Percentiles rank a stretch among this genome's conserved stretches.
These are phyloP conservation scores for Apteryx owenii DNA, from an alignment of 2,113 vertebrate genomes.

Conservation along the genomic window DNA sequence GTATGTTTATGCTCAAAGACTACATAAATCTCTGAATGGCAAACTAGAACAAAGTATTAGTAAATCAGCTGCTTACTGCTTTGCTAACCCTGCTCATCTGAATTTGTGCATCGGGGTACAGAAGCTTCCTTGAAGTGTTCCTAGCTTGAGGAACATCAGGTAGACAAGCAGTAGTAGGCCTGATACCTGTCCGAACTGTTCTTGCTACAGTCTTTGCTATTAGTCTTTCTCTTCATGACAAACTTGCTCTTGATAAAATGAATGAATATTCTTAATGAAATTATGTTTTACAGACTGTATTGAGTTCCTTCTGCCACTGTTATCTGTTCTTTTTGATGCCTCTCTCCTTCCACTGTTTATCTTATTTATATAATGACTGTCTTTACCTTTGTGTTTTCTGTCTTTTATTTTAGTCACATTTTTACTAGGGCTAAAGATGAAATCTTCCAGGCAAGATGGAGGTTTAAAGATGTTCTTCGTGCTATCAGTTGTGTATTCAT, in stretches of 20 bases:
- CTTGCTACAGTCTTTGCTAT: slow-evolving; percentile 20
- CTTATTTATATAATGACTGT: slow-evolving; percentile 31
- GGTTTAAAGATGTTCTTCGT: slow-evolving; percentile 57
- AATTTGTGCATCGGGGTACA: neutral
- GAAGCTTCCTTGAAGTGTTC: neutral
- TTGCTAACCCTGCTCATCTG: neutral
- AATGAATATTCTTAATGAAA: neutral
- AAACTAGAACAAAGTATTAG: neutral
- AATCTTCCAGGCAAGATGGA: slow-evolving; percentile 56
- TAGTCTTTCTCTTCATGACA: neutral
- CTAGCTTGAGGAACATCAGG: neutral
- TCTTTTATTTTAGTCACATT: slow-evolving; percentile 54
- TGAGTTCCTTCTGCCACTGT: neutral
- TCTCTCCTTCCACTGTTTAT: neutral
- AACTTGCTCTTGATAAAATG: neutral
- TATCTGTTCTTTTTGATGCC: slow-evolving; percentile 16
- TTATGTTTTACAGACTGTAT: neutral
- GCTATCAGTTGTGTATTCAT: slow-evolving; percentile 60
- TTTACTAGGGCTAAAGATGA: slow-evolving; percentile 68
- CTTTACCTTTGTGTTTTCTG: slow-evolving; percentile 59
- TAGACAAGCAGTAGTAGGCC: neutral
- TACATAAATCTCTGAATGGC: neutral
- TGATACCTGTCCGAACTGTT: neutral
- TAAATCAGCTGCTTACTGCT: neutral
- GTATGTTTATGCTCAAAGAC: accelerated